Conservation (phyloP, 2,797 vertebrate species). For the Tenualosa thibaudeaui region DNA sequence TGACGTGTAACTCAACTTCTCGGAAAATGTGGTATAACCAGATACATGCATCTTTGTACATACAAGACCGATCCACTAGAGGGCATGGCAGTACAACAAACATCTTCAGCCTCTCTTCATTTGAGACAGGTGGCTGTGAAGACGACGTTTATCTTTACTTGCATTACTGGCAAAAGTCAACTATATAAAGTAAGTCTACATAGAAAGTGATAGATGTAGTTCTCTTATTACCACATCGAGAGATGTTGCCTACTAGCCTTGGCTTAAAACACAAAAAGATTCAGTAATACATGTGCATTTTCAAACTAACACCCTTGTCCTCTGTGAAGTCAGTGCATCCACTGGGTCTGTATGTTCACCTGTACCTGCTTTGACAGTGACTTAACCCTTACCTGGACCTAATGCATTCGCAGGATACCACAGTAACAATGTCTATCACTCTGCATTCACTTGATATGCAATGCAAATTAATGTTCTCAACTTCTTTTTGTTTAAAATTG, state of each 20-base stretch:
- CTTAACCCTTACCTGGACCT: not conserved
- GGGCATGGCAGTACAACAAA: constrained; percentile 49
- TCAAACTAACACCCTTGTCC: not conserved
- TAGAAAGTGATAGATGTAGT: not conserved
- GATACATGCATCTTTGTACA: constrained; percentile 36
- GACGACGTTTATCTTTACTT: not conserved
- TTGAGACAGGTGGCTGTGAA: not conserved
- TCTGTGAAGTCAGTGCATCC: not conserved
- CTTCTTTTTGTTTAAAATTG: not conserved
- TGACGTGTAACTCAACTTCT: constrained; percentile 79
- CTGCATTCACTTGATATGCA: not conserved
- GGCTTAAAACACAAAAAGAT: too few species aligned
- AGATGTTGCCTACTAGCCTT: not conserved
- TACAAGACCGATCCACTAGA: constrained; percentile 48
- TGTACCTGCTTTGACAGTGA: not conserved
- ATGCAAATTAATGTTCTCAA: not conserved
- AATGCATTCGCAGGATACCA: not conserved
- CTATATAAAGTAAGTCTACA: not conserved
- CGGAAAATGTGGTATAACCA: constrained; percentile 53
- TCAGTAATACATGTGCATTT: not conserved
- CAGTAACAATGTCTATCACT: not conserved
- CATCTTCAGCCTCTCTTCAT: not conserved
- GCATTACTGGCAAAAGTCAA: not conserved
- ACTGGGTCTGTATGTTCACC: too few species aligned
- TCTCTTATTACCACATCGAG: too few species aligned